Percentiles rank a stretch among this genome's conserved stretches.
Evolutionary conservation across 2,888 invertebrate species (phyloP).

Genomic region (Chouioia cunea): DNA sequence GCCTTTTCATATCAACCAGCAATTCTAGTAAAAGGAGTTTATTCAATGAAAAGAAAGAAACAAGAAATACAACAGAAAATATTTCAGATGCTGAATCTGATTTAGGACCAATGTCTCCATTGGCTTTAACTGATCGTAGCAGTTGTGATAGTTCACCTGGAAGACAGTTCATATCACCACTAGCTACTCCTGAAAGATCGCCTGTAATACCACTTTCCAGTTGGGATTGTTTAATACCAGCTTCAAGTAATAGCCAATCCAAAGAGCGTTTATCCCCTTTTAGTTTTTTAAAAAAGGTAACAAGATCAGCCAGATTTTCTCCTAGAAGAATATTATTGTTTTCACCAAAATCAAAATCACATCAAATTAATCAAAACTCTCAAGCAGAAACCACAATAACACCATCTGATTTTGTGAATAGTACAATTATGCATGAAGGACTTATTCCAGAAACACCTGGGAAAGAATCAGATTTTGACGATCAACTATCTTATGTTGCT

Average conservation of each 20-base stretch:
- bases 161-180: constrained; percentile 55
- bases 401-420: constrained; percentile 42
- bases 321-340: constrained; percentile 50
- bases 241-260: constrained; percentile 13
- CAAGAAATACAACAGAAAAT: constrained; percentile 36
- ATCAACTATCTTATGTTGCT: constrained; percentile 49
- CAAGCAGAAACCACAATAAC: constrained; percentile 21
- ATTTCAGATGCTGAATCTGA: constrained; percentile 61
- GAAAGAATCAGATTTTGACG: constrained; percentile 51
- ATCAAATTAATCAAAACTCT: constrained; percentile 13
- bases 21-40: constrained; percentile 55
- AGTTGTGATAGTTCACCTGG: constrained; percentile 56
- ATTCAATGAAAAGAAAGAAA: constrained; percentile 46
- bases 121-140: constrained; percentile 57
- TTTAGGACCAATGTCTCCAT: constrained; percentile 63
- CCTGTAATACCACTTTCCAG: constrained; percentile 40
- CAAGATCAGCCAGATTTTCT: constrained; percentile 54
- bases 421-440: constrained; percentile 39
- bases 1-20: constrained; percentile 52
- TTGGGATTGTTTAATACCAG: constrained; percentile 55
- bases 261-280: constrained; percentile 52
- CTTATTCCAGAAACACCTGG: constrained; percentile 59
- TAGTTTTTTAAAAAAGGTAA: constrained; percentile 52
- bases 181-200: constrained; percentile 54
- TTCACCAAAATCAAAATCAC: constrained; percentile 47